These are phyloP conservation scores for Acrocera orbiculus DNA, from an alignment of 2,888 invertebrate species.

Conservation along the genomic window DNA sequence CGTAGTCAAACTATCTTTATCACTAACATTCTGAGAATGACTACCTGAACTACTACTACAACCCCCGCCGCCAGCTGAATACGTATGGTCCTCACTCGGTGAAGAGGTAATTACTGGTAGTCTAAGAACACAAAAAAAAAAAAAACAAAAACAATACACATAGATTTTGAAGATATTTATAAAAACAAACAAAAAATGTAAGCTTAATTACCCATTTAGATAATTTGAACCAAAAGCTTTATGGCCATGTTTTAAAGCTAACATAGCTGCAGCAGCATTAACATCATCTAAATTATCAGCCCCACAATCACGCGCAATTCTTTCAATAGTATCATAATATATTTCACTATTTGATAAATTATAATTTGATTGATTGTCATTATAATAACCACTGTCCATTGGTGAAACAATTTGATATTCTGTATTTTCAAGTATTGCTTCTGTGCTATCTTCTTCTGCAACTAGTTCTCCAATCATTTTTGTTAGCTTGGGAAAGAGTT, in stretches of 20 bases:
- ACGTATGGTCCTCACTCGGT: constrained; percentile 87
- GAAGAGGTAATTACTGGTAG: constrained; percentile 60
- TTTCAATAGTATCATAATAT: constrained; percentile 20
- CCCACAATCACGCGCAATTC: constrained; percentile 26
- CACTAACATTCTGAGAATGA: constrained; percentile 16
- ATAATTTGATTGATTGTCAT: not conserved
- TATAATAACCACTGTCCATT: not conserved
- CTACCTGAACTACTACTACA: constrained; percentile 11
- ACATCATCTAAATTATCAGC: constrained; percentile 54
- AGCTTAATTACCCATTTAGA: constrained; percentile 23
- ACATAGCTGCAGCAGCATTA: constrained; percentile 70
- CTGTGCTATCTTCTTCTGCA: constrained; percentile 5
- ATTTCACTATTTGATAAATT: constrained; percentile 13
- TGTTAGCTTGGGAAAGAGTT: constrained; percentile 68
- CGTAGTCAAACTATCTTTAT: constrained; percentile 30
- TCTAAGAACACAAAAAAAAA: constrained; percentile 14
- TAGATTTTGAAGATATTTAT: too few species aligned
- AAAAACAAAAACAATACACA: not conserved
- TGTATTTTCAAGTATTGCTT: not conserved
- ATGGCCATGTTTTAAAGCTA: constrained; percentile 73
- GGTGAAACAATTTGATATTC: too few species aligned
- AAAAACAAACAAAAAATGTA: too few species aligned
- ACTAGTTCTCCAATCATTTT: constrained; percentile 32
- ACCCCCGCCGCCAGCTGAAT: constrained; percentile 44
- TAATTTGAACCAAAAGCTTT: constrained; percentile 37